Base-by-base conservation (phyloP, 2,113 vertebrate species). In the Hiodon tergisus region DNA sequence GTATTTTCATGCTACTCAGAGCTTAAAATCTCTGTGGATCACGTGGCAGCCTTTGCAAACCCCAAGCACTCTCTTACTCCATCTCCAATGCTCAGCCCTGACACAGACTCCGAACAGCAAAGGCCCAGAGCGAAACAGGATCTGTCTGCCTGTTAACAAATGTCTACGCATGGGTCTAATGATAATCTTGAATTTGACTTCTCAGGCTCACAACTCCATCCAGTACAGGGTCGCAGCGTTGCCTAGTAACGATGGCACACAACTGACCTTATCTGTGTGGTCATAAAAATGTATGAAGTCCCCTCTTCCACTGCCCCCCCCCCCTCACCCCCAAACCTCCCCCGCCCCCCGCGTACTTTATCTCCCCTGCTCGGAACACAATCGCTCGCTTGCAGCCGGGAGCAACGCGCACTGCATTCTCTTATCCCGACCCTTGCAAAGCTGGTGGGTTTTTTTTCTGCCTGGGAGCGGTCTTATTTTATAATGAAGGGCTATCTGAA, bases 221-320 rank as follows among this genome's bases (percentile, higher is more conserved):
- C 83, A 84, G 86, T 84, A 86, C 87, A 84, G 86, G 91, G 90
- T 91, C 85, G 84, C 87, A 80, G 86, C 84, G 90, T 92, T 92
- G 91, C 91, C 88, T 92, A 91, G 91, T 91, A 92, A 92, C 91
- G 74, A 88, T 87, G 85, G 90, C 87, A 90, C 88, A 88, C 87
- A 86, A 87, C 89, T 91, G 91, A 92, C 90, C 91, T 92, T 92
- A 91, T 91, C 90, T 91, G 82, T 89, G 86, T 89, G 89, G 90
- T 92, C 90, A 92, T 92, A 91, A 92, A 92, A 92, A 92, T 92
- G 90, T 90, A 92, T 92, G 90, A 92, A 91, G 85, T 79, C 80
- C 71, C 83, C 79, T 82, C 78, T 76, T 71, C 16, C 3, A 72
- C 81, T 61, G 76, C 82, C 76, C 78, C 75, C 78, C 6, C 9